Conservation (phyloP, 2,113 vertebrate species). For the Tretioscincus oriximinensis region DNA sequence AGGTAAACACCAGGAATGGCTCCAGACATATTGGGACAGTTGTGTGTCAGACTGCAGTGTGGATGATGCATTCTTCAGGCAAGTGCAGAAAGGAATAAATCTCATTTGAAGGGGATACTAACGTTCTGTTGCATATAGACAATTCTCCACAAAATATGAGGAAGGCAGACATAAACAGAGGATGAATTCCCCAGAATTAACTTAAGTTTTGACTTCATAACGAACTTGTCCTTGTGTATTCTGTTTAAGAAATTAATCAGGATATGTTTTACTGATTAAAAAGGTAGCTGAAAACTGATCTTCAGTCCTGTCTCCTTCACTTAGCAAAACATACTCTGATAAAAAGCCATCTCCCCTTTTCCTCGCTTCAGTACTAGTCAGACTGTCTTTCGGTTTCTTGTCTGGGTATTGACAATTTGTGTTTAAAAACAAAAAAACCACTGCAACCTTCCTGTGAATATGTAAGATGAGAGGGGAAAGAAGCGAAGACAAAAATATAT, state of each 20-base stretch:
- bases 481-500: slow-evolving; percentile 15
- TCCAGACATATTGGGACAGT: too few relatives aligned
- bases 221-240: slow-evolving; percentile 20
- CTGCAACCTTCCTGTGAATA: slow-evolving; percentile 5
- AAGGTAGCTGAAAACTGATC: slow-evolving; percentile 35
- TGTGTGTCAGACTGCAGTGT: too few relatives aligned
- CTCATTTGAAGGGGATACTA: too few relatives aligned
- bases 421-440: slow-evolving; percentile 10
- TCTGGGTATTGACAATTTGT: not conserved
- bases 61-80: too few relatives aligned
- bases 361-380: not conserved
- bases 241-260: slow-evolving; percentile 14
- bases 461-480: slow-evolving; percentile 18
- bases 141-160: slow-evolving; percentile 11
- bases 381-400: not conserved
- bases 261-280: slow-evolving; percentile 48
- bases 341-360: not conserved
- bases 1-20: too few relatives aligned
- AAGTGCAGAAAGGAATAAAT: too few relatives aligned
- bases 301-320: slow-evolving; percentile 32
- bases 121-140: not conserved
- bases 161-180: slow-evolving; percentile 4
- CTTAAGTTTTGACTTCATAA: slow-evolving; percentile 32
- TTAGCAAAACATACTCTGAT: slow-evolving; percentile 22
- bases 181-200: slow-evolving; percentile 30